These are phyloP conservation scores for Pseudocheirus occidentalis DNA, from an alignment of 2,797 vertebrate species.

Conservation along the genomic window DNA sequence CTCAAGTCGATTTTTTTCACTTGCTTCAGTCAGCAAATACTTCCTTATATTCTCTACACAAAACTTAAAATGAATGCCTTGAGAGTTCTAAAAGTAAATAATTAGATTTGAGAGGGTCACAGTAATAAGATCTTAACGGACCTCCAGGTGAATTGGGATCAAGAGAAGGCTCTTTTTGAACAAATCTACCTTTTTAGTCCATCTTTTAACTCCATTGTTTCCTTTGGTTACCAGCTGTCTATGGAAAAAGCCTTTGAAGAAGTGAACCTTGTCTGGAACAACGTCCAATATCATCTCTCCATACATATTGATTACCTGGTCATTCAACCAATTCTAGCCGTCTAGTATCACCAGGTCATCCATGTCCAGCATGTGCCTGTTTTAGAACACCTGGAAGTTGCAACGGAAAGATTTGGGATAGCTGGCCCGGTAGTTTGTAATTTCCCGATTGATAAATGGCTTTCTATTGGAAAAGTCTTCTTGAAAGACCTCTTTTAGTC, in stretches of 20 bases:
- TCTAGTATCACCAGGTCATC: slow-evolving; percentile 96
- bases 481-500: slow-evolving; percentile 92
- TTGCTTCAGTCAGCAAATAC: slow-evolving; percentile 98
- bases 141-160: slow-evolving; percentile 98
- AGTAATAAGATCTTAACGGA: slow-evolving; percentile 98
- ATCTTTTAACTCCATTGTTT: slow-evolving; percentile 97
- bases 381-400: slow-evolving; percentile 94
- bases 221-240: slow-evolving; percentile 99
- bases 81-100: slow-evolving; percentile 96
- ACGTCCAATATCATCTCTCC: slow-evolving; percentile 98
- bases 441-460: slow-evolving; percentile 89
- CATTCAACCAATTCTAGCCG: slow-evolving; percentile 98
- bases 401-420: slow-evolving; percentile 91
- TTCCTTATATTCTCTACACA: slow-evolving; percentile 93
- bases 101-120: slow-evolving; percentile 95
- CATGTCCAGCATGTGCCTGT: slow-evolving; percentile 96
- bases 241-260: slow-evolving; percentile 99
- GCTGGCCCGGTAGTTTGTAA: slow-evolving; percentile 92
- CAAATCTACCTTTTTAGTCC: slow-evolving; percentile 99
- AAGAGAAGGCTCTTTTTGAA: slow-evolving; percentile 97
- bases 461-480: slow-evolving; percentile 91
- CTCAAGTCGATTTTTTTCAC: slow-evolving; percentile 93
- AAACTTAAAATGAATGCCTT: too few relatives aligned
- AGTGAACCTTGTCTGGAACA: slow-evolving; percentile 98
- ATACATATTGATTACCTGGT: slow-evolving; percentile 99